Percentiles rank a stretch among this genome's conserved stretches.
phyloP scores from a whole-genome alignment of 2,797 vertebrate genomes.

The Sternarchorhynchus goeldii region DNA sequence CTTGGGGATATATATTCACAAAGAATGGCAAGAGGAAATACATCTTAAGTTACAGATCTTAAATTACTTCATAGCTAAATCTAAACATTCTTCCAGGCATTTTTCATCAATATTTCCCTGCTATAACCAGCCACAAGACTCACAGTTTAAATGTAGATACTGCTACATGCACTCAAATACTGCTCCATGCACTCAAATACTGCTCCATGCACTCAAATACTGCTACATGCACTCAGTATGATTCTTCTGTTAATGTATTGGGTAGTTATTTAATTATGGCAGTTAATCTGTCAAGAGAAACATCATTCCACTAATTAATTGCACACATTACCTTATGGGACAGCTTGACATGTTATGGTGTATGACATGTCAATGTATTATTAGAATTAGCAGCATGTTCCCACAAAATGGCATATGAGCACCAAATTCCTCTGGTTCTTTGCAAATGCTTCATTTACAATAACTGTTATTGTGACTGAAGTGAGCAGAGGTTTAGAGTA shows the following conservation, averaged over 20 bases:
- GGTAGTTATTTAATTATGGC: neutral
- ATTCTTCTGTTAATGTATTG: slow-evolving; percentile 7
- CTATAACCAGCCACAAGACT: neutral
- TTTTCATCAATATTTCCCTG: neutral
- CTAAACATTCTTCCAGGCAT: neutral
- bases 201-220: neutral
- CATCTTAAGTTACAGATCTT: neutral
- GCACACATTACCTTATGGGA: slow-evolving; percentile 14
- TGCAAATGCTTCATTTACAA: no score
- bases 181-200: neutral
- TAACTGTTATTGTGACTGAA: no score
- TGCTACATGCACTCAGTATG: neutral
- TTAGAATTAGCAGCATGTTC: slow-evolving; percentile 29
- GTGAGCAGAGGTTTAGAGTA: no score
- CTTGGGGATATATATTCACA: neutral
- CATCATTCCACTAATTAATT: slow-evolving; percentile 26
- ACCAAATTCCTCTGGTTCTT: no score
- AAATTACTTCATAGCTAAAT: neutral
- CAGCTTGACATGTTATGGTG: slow-evolving; percentile 7
- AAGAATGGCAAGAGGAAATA: neutral
- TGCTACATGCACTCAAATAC: neutral
- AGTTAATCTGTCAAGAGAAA: slow-evolving; percentile 7
- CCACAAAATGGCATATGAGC: no score
- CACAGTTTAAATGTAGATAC: neutral
- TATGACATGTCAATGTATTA: slow-evolving; percentile 31